A percentile compares a stretch with the other conserved stretches of the same genome.
Conservation (phyloP, 2,888 invertebrate genomes). For the Acanthacorydalis orientalis region DNA sequence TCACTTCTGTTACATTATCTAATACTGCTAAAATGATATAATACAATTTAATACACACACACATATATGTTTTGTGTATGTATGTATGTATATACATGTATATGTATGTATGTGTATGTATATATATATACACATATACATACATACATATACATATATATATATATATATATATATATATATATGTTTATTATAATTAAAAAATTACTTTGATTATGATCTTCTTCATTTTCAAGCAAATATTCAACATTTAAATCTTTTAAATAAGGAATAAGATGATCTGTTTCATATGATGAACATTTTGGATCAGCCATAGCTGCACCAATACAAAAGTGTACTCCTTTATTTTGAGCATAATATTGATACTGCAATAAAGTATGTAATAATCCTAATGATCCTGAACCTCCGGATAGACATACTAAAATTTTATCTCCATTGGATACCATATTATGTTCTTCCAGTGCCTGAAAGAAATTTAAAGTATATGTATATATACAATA, state of each 20-base stretch:
- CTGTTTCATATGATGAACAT: conserved; percentile 37
- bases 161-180: neutral
- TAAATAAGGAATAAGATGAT: conserved; percentile 39
- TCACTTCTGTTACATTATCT: neutral
- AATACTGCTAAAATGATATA: too few relatives aligned
- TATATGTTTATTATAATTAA: neutral
- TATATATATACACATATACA: neutral
- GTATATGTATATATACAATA: neutral
- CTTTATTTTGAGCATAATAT: conserved; percentile 55
- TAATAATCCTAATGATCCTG: conserved; percentile 66
- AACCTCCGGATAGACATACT: conserved; percentile 71
- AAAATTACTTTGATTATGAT: conserved; percentile 24
- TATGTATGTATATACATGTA: conserved; percentile 1
- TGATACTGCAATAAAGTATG: conserved; percentile 76
- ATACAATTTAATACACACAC: too few relatives aligned
- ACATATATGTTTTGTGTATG: too few relatives aligned
- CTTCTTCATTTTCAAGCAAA: conserved; percentile 29
- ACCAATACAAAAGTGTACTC: conserved; percentile 52
- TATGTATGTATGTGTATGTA: conserved; percentile 4
- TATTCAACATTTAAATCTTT: conserved; percentile 37
- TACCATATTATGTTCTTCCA: conserved; percentile 72
- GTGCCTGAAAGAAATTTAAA: conserved; percentile 34
- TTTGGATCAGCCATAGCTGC: conserved; percentile 64
- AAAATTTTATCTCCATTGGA: conserved; percentile 65
- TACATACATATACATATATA: conserved; percentile 1